Conservation (phyloP, 2,797 vertebrate genomes). For the Eleutherodactylus coqui region DNA sequence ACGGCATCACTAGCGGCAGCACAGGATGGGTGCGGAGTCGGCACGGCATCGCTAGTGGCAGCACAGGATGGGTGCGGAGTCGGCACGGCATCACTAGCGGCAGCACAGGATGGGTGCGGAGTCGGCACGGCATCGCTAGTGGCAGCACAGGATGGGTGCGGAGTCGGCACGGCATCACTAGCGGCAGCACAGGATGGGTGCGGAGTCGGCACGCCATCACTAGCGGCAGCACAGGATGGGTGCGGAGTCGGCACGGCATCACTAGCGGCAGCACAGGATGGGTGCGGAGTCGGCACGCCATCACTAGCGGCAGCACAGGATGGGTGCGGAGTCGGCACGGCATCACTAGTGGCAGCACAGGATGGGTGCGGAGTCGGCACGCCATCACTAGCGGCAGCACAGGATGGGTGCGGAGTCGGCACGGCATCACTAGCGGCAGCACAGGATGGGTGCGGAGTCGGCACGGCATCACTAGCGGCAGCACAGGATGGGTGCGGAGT, state of each 20-base stretch:
- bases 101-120: constrained; percentile 1
- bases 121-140: too few species aligned
- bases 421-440: constrained; percentile 8
- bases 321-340: too few species aligned
- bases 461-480: neutral
- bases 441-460: too few species aligned
- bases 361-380: too few species aligned
- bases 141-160: neutral
- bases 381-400: constrained; percentile 5
- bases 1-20: constrained; percentile 4
- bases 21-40: too few species aligned
- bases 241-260: too few species aligned
- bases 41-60: neutral
- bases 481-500: neutral
- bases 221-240: constrained; percentile 4
- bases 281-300: too few species aligned
- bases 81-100: neutral
- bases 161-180: too few species aligned
- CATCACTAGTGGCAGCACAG: constrained; percentile 5
- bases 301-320: neutral
- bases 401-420: too few species aligned
- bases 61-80: constrained; percentile 1
- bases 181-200: neutral
- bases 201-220: too few species aligned
- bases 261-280: neutral